Base-by-base conservation (phyloP, 2,888 invertebrate species). In the Macrosiphum euphorbiae region DNA sequence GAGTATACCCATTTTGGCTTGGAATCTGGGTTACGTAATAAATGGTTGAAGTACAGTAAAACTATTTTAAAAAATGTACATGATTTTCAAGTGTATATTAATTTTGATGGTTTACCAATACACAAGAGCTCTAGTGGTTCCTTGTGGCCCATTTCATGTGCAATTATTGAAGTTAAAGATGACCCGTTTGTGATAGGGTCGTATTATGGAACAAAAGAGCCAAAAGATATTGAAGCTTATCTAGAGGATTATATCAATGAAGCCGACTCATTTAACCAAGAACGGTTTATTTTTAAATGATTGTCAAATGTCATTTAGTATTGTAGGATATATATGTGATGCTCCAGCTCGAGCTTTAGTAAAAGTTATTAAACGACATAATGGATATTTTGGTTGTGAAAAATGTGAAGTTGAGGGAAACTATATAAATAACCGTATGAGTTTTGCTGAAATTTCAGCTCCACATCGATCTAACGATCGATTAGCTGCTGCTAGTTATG, bases 71-170 rank as follows among this genome's bases (percentile, higher is more conserved):
- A 67, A 67, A 67, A 67, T 67, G 10, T 67, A 67, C n/a, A 67
- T 1, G 16, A 78, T 78, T 78, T 78, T n/a, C 0, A 4, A 78
- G 28, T 78, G 8, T 78, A n/a, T 16, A 67, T 67, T n/a, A 67
- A n/a, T n/a, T 67, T 67, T 78, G 78, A 78, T 16, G 78, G 78
- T 78, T n/a, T 78, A 78, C 78, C 78, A 78, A 78, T 78, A n/a
- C 11, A 78, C 35, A 78, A 78, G 35, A 35, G n/a, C 13, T n/a
- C 28, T 78, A 11, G n/a, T n/a, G 35, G 78, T n/a, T n/a, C n/a
- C 35, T 35, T 78, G 28, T 78, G 78, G 78, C 78, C 78, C 28
- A 78, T 78, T n/a, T 35, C 35, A 78, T 78, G 78, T 78, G 28
- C n/a, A n/a, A 35, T 78, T n/a, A 16, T 35, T n/a, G 35, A n/a